phyloP scores from a whole-genome alignment of 1,140 invertebrate genomes.

The Procambarus clarkii region DNA sequence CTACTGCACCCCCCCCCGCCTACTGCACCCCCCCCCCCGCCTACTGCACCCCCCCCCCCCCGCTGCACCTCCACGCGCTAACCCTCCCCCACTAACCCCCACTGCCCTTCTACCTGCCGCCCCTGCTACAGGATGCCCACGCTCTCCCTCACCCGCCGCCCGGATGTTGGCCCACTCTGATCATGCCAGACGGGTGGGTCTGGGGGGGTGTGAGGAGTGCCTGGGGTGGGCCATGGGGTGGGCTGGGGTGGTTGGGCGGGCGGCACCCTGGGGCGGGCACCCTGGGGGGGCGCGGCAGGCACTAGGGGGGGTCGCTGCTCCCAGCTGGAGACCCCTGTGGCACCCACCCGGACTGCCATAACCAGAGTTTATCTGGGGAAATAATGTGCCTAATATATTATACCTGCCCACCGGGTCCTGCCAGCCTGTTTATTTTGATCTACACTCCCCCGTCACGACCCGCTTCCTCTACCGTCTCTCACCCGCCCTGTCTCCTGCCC shows the following conservation, averaged over 20 bases:
- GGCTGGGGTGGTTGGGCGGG: too few species aligned
- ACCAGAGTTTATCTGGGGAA: slow-evolving; percentile 70
- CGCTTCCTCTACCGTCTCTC: slow-evolving; percentile 43
- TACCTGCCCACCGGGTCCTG: slow-evolving; percentile 66
- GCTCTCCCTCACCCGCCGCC: neutral
- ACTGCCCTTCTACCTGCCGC: too few species aligned
- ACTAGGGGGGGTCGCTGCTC: slow-evolving; percentile 52
- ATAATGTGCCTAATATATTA: slow-evolving; percentile 70
- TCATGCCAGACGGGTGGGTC: slow-evolving; percentile 29
- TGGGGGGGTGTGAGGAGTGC: slow-evolving; percentile 34
- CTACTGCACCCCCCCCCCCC: too few species aligned
- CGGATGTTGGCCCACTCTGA: neutral
- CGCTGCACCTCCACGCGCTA: too few species aligned
- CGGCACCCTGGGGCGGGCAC: slow-evolving; percentile 46
- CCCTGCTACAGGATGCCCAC: neutral
- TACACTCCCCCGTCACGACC: slow-evolving; percentile 57
- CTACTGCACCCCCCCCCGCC: too few species aligned
- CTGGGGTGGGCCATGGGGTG: too few species aligned
- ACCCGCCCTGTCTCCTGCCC: neutral
- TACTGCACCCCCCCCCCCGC: too few species aligned
- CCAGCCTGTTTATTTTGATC: slow-evolving; percentile 67
- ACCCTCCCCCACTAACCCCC: too few species aligned
- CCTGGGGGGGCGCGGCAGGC: slow-evolving; percentile 58
- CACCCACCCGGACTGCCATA: slow-evolving; percentile 68
- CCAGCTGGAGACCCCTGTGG: slow-evolving; percentile 64